Percentiles rank a stretch among this genome's conserved stretches.
Conservation (phyloP, 1,140 invertebrate species). For the Oedothorax gibbosus region DNA sequence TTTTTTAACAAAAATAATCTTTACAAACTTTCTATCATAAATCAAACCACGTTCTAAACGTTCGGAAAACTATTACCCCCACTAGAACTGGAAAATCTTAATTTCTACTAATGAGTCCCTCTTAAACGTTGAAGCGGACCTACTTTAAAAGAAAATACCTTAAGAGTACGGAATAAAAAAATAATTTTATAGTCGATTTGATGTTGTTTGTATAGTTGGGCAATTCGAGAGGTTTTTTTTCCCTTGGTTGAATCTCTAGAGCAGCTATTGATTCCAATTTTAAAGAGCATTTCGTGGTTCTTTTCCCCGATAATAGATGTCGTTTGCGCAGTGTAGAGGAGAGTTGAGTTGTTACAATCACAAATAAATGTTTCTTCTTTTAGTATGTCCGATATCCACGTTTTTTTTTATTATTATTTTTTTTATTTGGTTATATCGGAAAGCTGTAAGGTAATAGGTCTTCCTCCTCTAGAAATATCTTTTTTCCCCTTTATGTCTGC, state of each 20-base stretch:
- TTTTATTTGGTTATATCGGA: constrained; percentile 18
- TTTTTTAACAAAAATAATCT: no score
- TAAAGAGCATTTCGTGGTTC: constrained; percentile 59
- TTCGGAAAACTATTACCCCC: constrained; percentile 22
- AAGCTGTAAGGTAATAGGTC: constrained; percentile 28
- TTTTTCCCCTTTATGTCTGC: background rate
- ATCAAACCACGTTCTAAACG: constrained; percentile 18
- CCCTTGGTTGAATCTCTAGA: background rate
- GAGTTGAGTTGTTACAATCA: constrained; percentile 56
- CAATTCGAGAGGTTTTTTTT: constrained; percentile 31
- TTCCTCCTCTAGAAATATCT: background rate
- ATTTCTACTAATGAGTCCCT: constrained; percentile 50
- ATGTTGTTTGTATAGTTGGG: constrained; percentile 59
- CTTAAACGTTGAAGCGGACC: constrained; percentile 39
- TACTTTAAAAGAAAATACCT: background rate
- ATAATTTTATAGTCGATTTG: constrained; percentile 56
- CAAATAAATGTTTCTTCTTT: constrained; percentile 57
- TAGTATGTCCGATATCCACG: constrained; percentile 22
- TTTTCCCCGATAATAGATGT: constrained; percentile 59
- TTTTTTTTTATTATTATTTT: background rate
- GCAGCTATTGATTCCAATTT: constrained; percentile 58
- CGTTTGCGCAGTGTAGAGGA: constrained; percentile 45
- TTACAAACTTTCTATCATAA: background rate
- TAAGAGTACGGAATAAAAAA: background rate
- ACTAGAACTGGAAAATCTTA: constrained; percentile 37